phyloP scores from a whole-genome alignment of 1,140 invertebrate genomes.

The Neodiprion lecontei region DNA sequence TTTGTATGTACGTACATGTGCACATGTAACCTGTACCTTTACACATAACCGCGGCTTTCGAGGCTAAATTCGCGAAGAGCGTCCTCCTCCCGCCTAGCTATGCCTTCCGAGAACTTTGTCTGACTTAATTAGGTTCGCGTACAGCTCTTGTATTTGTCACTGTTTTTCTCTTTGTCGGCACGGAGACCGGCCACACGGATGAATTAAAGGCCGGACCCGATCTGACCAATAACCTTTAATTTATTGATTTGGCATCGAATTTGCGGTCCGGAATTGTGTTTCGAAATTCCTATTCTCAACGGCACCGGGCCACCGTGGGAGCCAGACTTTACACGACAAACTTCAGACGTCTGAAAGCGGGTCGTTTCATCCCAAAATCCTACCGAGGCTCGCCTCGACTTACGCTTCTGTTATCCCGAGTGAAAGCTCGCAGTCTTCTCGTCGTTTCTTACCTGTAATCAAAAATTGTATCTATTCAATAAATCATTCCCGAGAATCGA shows the following conservation, averaged over 20 bases:
- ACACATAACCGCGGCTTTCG: too few species aligned
- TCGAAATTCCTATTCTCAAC: not conserved
- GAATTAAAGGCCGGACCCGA: constrained; percentile 40
- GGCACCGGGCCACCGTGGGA: not conserved
- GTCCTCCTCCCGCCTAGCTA: not conserved
- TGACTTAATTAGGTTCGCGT: constrained; percentile 44
- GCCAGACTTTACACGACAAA: not conserved
- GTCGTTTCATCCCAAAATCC: too few species aligned
- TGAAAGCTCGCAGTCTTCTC: not conserved
- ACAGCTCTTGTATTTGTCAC: constrained; percentile 48
- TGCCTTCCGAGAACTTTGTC: constrained; percentile 41
- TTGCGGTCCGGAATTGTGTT: not conserved
- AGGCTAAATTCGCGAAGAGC: too few species aligned
- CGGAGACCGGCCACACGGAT: constrained; percentile 15
- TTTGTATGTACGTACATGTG: too few species aligned
- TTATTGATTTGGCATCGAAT: constrained; percentile 17
- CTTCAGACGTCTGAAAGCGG: too few species aligned
- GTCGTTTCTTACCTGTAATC: not conserved
- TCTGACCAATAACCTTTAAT: constrained; percentile 26
- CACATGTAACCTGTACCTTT: too few species aligned
- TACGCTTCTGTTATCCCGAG: not conserved
- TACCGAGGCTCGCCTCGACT: not conserved
- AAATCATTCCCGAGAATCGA: too few species aligned
- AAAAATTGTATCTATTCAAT: not conserved
- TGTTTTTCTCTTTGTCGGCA: constrained; percentile 32